phyloP scores from a whole-genome alignment of 2,797 vertebrate genomes.

The Picus viridis region DNA sequence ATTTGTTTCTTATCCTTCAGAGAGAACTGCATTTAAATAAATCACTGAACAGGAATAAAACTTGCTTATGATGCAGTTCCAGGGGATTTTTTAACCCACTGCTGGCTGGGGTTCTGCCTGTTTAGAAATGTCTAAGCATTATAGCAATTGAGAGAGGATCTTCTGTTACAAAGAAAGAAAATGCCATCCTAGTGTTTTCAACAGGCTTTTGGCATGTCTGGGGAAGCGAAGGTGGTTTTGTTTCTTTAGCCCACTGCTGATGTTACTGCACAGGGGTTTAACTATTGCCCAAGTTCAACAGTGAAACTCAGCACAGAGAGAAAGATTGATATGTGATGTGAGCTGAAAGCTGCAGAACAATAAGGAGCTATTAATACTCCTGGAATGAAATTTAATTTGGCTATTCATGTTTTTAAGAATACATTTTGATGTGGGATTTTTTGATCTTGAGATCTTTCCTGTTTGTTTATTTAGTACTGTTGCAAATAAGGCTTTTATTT shows the following conservation, averaged over 20 bases:
- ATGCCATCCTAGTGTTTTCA: neutral
- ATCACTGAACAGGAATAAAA: constrained; percentile 47
- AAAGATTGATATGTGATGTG: neutral
- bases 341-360: neutral
- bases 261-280: neutral
- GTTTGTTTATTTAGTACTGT: neutral
- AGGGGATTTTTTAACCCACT: constrained; percentile 36
- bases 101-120: neutral
- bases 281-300: neutral
- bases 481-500: neutral
- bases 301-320: neutral
- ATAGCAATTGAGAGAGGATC: neutral
- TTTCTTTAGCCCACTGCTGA: neutral
- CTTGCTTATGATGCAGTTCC: constrained; percentile 41
- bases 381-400: neutral
- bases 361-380: neutral
- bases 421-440: neutral
- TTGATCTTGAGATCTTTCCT: neutral
- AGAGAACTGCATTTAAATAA: constrained; percentile 54
- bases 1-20: constrained; percentile 30
- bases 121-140: neutral
- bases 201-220: neutral
- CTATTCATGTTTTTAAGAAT: neutral
- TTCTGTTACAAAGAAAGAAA: neutral
- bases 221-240: neutral